Percentiles rank a stretch among this genome's conserved stretches.
These are phyloP conservation scores for Centropyge bicolor DNA, from an alignment of 2,797 vertebrate species.

Conservation along the genomic window DNA sequence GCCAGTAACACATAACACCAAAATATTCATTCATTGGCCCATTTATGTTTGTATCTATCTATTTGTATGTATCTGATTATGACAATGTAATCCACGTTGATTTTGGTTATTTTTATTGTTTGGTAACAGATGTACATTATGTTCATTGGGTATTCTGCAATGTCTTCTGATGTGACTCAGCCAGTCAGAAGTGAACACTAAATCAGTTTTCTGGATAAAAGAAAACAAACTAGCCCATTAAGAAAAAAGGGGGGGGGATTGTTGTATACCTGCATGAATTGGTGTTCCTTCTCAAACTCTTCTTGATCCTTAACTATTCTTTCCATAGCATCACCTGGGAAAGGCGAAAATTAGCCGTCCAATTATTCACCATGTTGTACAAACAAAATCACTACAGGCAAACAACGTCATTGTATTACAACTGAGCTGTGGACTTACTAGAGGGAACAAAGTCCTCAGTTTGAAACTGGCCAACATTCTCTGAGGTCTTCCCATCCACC, in stretches of 20 bases:
- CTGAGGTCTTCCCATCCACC: slow-evolving; percentile 66
- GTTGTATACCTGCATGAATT: slow-evolving; percentile 90
- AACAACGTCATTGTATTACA: not conserved
- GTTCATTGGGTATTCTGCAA: not conserved
- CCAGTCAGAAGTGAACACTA: not conserved
- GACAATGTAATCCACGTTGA: not conserved
- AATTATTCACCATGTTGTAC: not conserved
- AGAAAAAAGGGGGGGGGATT: not conserved
- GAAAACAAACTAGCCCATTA: not conserved
- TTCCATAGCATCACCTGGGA: slow-evolving; percentile 89
- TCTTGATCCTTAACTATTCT: slow-evolving; percentile 92
- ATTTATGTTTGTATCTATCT: not conserved
- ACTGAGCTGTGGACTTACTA: slow-evolving; percentile 75
- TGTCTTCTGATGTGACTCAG: not conserved
- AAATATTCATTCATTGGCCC: not conserved
- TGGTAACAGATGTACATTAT: not conserved
- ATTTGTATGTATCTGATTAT: too few relatives aligned
- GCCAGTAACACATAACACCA: not conserved
- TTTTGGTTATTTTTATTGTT: not conserved
- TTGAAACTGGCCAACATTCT: slow-evolving; percentile 66
- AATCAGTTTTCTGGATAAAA: not conserved
- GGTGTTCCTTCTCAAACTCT: slow-evolving; percentile 94
- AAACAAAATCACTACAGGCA: not conserved
- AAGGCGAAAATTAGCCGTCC: not conserved
- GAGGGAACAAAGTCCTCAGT: slow-evolving; percentile 90